Conservation (phyloP, 30 jellyfish, hydroid and myxozoan genomes). For the Morbakka virulenta region DNA sequence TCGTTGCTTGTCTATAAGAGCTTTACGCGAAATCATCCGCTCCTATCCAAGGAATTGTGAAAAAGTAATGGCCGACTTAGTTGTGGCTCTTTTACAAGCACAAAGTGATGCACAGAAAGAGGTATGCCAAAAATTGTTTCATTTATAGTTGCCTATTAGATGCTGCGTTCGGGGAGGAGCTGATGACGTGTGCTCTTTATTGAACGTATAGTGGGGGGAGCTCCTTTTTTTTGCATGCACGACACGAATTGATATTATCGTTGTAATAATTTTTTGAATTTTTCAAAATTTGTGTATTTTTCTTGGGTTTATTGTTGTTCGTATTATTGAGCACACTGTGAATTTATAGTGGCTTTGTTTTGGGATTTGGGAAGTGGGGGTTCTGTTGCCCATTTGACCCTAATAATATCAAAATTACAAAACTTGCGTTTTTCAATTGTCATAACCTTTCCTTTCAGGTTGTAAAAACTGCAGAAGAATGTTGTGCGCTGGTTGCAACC, state of each 20-base stretch:
- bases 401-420: not conserved
- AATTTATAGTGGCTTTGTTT: not conserved
- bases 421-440: not conserved
- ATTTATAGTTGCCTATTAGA: too few relatives aligned
- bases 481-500: constrained; percentile 75
- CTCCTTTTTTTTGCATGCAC: too few relatives aligned
- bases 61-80: constrained; percentile 53
- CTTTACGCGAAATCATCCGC: constrained; percentile 76
- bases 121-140: constrained; percentile 60
- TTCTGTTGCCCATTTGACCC: not conserved
- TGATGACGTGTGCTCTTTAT: too few relatives aligned
- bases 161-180: too few relatives aligned
- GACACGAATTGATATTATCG: too few relatives aligned
- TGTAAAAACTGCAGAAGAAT: constrained; percentile 92
- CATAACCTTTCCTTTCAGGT: constrained; percentile 43
- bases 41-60: constrained; percentile 68
- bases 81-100: constrained; percentile 55
- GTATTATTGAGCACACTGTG: too few relatives aligned
- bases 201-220: too few relatives aligned
- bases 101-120: constrained; percentile 80
- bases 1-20: constrained; percentile 90
- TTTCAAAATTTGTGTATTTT: too few relatives aligned
- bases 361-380: not conserved
- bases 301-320: too few relatives aligned
- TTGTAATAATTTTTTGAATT: too few relatives aligned